Conservation (phyloP, 2,888 invertebrate species). For the Gymnoscelis rufifasciata region DNA sequence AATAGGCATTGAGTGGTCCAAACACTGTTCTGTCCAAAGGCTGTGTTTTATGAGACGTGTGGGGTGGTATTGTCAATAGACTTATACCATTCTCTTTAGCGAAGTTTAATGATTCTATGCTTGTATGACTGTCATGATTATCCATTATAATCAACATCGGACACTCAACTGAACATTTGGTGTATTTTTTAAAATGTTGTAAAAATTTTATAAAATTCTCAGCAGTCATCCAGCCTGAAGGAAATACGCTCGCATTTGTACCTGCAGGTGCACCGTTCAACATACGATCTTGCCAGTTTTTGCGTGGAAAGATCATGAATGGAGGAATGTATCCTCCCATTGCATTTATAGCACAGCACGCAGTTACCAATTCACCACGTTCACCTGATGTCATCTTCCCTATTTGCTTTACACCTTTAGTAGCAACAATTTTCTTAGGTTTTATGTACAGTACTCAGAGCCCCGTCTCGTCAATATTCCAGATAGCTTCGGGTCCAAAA, state of each 20-base stretch:
- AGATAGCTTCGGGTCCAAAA: slow-evolving; percentile 22
- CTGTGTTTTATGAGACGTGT: slow-evolving; percentile 9
- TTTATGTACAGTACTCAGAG: too few relatives aligned
- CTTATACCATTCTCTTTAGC: slow-evolving; percentile 7
- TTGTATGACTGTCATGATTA: slow-evolving; percentile 2
- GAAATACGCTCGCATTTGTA: neutral
- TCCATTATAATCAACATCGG: slow-evolving; percentile 3
- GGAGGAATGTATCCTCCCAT: slow-evolving; percentile 14
- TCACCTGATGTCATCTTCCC: slow-evolving; percentile 25
- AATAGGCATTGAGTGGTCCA: neutral
- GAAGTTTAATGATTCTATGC: slow-evolving; percentile 1
- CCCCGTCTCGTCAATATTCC: slow-evolving; percentile 29
- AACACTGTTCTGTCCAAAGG: slow-evolving; percentile 2
- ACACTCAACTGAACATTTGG: neutral
- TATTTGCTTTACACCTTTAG: slow-evolving; percentile 25
- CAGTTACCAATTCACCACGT: slow-evolving; percentile 25
- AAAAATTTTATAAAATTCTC: neutral
- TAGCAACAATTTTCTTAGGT: slow-evolving; percentile 33
- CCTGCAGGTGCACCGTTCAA: neutral
- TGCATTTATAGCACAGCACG: slow-evolving; percentile 12
- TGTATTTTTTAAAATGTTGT: neutral
- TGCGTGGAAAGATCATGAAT: slow-evolving; percentile 16
- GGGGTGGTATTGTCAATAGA: slow-evolving; percentile 6
- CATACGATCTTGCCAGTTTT: slow-evolving; percentile 11
- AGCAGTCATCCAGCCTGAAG: neutral